Base-by-base conservation (phyloP, 2,888 invertebrate species). In the Thera obeliscata region DNA sequence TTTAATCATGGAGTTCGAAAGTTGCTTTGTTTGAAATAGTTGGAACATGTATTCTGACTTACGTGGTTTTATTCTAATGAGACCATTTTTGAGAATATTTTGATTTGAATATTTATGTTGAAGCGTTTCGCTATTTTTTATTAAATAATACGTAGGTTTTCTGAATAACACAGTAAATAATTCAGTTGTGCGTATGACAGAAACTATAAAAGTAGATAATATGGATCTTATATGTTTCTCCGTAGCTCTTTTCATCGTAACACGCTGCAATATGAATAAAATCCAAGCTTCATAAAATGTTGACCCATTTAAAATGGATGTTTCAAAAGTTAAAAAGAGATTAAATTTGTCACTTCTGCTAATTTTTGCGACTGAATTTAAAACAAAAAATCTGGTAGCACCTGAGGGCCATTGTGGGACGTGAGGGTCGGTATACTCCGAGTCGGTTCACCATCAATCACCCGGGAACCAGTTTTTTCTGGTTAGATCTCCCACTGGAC, bases 391-490 rank as follows among this genome's bases (percentile, higher is more conserved):
- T 77, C 75, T 68, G 74, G 71, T 67, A 77, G 79, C 87, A 90
- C 89, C 90, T 88, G 87, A 87, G 88, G 79, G 85, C 81, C 80
- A 81, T 85, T 83, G 85, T 75, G 76, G 73, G 77, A 85, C 86
- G 84, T 81, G 83, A 81, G 84, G 88, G 86, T 83, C 82, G 87
- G 88, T 89, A 88, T 88, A 90, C 88, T 86, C 82, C 85, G 83
- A 80, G 81, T 82, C 81, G 80, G 81, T 78, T 84, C 81, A 83
- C 85, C 91, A 93, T 93, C 90, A 91, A 93, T 93, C 93, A 92
- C 90, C 74, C 77, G 77, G 76, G 70, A 79, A 81, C 83, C 83
- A 79, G 85, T 89, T 91, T 91, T 50, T 91, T 89, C 84, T 82
- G 85, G 82, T 80, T 83, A 87, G 84, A 83, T 83, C 79, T 85